These are phyloP conservation scores for Bubalus kerabau DNA, from an alignment of 2,113 vertebrate species.

Conservation along the genomic window DNA sequence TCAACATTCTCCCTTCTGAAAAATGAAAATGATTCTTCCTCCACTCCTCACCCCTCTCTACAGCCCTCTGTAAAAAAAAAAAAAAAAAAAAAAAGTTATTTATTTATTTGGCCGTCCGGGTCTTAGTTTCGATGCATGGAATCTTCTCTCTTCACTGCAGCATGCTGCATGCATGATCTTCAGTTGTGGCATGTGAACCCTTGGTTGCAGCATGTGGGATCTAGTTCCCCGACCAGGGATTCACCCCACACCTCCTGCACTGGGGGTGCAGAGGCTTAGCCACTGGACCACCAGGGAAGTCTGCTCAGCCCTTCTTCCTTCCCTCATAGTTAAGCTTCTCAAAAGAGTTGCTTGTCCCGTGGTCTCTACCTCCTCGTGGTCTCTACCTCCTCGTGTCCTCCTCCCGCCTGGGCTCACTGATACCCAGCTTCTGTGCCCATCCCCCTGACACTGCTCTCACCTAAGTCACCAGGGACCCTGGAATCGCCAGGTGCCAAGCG, in stretches of 20 bases:
- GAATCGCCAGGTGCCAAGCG: background rate
- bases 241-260: background rate
- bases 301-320: background rate
- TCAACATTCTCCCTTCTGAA: background rate
- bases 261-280: background rate
- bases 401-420: background rate
- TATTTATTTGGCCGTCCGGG: background rate
- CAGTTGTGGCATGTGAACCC: background rate
- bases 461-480: background rate
- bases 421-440: background rate
- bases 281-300: background rate
- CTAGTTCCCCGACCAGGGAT: background rate
- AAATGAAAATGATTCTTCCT: background rate
- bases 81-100: background rate
- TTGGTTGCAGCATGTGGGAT: background rate
- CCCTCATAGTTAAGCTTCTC: background rate
- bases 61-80: background rate
- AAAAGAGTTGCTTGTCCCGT: background rate
- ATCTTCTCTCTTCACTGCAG: background rate
- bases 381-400: background rate
- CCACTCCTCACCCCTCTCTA: background rate
- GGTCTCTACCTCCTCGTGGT: background rate
- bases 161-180: background rate
- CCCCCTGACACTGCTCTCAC: background rate
- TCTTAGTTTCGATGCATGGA: fast-evolving